Percentiles rank a stretch among this genome's conserved stretches.
Conservation (phyloP, 2,113 vertebrate genomes). For the Taxidea taxus region DNA sequence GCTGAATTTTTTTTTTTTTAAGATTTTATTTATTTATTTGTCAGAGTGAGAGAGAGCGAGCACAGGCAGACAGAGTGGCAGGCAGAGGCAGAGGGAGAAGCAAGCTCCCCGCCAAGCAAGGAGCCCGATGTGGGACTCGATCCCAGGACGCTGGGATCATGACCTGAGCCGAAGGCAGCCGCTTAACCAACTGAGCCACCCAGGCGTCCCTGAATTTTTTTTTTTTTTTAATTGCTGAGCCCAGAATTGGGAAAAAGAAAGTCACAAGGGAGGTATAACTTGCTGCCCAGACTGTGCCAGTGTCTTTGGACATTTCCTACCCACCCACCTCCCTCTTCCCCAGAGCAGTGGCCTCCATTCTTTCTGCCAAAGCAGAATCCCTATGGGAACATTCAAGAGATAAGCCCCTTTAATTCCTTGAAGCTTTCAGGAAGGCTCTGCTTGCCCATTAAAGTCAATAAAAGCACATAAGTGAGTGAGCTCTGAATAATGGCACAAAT, state of each 20-base stretch:
- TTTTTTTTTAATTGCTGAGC: background rate
- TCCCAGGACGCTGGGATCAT: too few species aligned
- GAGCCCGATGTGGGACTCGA: too few species aligned
- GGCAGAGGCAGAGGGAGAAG: too few species aligned
- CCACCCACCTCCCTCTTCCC: background rate
- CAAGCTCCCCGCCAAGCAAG: too few species aligned
- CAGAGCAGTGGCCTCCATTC: background rate
- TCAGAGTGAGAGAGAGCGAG: too few species aligned
- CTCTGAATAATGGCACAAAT: slow-evolving; percentile 22
- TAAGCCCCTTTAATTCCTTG: background rate
- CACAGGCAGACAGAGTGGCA: too few species aligned
- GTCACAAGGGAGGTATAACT: background rate
- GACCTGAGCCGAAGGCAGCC: too few species aligned
- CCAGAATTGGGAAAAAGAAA: background rate
- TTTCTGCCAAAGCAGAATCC: background rate
- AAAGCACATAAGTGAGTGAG: background rate
- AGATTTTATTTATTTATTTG: too few species aligned
- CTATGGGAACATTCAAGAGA: background rate
- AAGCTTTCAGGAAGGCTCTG: background rate
- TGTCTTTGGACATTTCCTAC: background rate
- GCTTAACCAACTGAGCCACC: too few species aligned
- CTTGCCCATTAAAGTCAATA: slow-evolving; percentile 19
- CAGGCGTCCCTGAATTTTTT: too few species aligned
- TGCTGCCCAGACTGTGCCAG: background rate
- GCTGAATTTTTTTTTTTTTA: background rate